These are phyloP conservation scores for Temnothorax nylanderi DNA, from an alignment of 1,140 invertebrate species.

Conservation along the genomic window DNA sequence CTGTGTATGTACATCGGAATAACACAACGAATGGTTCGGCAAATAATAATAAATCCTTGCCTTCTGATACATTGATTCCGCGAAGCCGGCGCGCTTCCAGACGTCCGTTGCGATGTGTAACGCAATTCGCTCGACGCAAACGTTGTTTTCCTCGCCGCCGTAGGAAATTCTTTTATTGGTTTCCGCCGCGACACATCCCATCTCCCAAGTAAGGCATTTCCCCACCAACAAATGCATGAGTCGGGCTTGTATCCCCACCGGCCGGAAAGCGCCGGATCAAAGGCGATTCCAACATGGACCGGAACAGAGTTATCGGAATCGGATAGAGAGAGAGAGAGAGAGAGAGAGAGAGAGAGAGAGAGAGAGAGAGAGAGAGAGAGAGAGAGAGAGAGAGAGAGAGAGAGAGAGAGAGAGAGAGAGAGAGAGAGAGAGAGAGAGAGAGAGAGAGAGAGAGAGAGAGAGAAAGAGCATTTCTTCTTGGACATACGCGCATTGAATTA, in stretches of 20 bases:
- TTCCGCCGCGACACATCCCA: slow-evolving; percentile 55
- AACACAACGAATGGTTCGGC: not conserved
- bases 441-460: too few relatives aligned
- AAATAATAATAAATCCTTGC: slow-evolving; percentile 59
- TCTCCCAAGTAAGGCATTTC: slow-evolving; percentile 50
- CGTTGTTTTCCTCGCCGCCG: slow-evolving; percentile 30
- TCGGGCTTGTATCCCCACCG: slow-evolving; percentile 34
- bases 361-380: too few relatives aligned
- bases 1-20: not conserved
- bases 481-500: slow-evolving; percentile 51
- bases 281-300: slow-evolving; percentile 7
- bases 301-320: slow-evolving; percentile 7
- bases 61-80: slow-evolving; percentile 32
- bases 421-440: too few relatives aligned
- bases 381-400: too few relatives aligned
- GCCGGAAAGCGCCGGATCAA: slow-evolving; percentile 47
- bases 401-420: too few relatives aligned
- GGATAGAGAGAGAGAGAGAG: not conserved
- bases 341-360: too few relatives aligned
- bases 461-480: slow-evolving; percentile 37
- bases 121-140: slow-evolving; percentile 39
- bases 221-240: slow-evolving; percentile 54
- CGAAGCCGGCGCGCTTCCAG: slow-evolving; percentile 14
- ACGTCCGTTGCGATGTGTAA: slow-evolving; percentile 35
- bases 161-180: slow-evolving; percentile 53